Conservation (phyloP, 2,888 invertebrate genomes). For the Palloptera scutellata region DNA sequence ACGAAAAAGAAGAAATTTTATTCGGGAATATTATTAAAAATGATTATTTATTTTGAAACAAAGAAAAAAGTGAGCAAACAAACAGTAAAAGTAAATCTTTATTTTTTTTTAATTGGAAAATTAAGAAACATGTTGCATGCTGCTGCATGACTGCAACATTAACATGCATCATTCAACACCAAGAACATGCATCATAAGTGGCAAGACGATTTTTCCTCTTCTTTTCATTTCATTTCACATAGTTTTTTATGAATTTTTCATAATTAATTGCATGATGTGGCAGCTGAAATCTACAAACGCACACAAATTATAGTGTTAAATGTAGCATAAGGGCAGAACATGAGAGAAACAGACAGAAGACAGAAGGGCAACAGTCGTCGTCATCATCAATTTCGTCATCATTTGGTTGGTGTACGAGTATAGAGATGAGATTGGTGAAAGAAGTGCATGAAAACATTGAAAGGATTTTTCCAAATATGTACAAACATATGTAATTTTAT, state of each 20-base stretch:
- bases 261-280: slow-evolving; percentile 40
- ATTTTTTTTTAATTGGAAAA: too few relatives aligned
- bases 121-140: not conserved
- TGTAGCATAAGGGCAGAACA: slow-evolving; percentile 4
- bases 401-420: too few relatives aligned
- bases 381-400: too few relatives aligned
- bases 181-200: slow-evolving; percentile 25
- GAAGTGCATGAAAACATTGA: too few relatives aligned
- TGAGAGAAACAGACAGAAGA: not conserved
- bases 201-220: not conserved
- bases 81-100: not conserved
- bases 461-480: too few relatives aligned
- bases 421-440: too few relatives aligned
- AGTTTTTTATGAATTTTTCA: slow-evolving; percentile 34
- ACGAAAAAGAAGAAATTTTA: slow-evolving; percentile 33
- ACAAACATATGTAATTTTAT: too few relatives aligned
- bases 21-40: slow-evolving; percentile 13
- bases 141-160: slow-evolving; percentile 18
- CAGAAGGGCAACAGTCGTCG: not conserved
- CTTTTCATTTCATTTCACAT: too few relatives aligned
- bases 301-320: not conserved
- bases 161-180: slow-evolving; percentile 35
- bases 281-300: slow-evolving; percentile 16
- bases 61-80: not conserved
- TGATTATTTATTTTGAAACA: not conserved